These are phyloP conservation scores for Microplitis demolitor DNA, from an alignment of 1,140 invertebrate genomes.

Conservation along the genomic window DNA sequence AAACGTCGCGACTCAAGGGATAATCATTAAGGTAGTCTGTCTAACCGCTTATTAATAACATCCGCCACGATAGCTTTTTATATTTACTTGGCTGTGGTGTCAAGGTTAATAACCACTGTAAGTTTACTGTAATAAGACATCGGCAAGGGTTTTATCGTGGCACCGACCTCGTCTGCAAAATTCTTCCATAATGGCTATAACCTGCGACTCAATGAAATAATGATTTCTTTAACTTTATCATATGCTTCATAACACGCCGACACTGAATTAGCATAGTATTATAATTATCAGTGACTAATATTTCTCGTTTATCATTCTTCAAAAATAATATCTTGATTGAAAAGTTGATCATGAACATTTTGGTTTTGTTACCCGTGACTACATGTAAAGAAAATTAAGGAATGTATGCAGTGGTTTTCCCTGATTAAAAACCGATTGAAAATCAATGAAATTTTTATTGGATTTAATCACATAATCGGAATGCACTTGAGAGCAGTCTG, in stretches of 20 bases:
- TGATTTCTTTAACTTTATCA: slow-evolving; percentile 49
- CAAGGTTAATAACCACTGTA: slow-evolving; percentile 56
- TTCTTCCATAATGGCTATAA: slow-evolving; percentile 58
- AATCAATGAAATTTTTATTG: too few relatives aligned
- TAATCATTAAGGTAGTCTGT: slow-evolving; percentile 31
- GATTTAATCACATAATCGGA: too few relatives aligned
- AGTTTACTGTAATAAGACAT: slow-evolving; percentile 27
- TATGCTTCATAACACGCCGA: neutral
- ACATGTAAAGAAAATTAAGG: too few relatives aligned
- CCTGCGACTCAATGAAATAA: slow-evolving; percentile 56
- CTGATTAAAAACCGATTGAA: too few relatives aligned
- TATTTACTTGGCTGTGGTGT: slow-evolving; percentile 35
- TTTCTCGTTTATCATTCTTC: too few relatives aligned
- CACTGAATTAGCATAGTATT: slow-evolving; percentile 11
- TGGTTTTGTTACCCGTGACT: too few relatives aligned
- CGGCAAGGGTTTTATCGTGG: slow-evolving; percentile 39
- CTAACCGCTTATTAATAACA: slow-evolving; percentile 44
- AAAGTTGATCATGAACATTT: too few relatives aligned
- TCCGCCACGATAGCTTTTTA: slow-evolving; percentile 28
- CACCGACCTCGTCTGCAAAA: slow-evolving; percentile 44
- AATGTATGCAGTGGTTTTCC: too few relatives aligned
- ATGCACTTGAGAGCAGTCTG: too few relatives aligned
- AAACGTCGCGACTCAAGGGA: slow-evolving; percentile 20
- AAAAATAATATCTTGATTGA: too few relatives aligned
- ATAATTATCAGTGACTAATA: neutral